Percentiles rank a stretch among this genome's conserved stretches.
These are phyloP conservation scores for Drosophila orosa DNA, from an alignment of 1,140 invertebrate species.

Conservation along the genomic window DNA sequence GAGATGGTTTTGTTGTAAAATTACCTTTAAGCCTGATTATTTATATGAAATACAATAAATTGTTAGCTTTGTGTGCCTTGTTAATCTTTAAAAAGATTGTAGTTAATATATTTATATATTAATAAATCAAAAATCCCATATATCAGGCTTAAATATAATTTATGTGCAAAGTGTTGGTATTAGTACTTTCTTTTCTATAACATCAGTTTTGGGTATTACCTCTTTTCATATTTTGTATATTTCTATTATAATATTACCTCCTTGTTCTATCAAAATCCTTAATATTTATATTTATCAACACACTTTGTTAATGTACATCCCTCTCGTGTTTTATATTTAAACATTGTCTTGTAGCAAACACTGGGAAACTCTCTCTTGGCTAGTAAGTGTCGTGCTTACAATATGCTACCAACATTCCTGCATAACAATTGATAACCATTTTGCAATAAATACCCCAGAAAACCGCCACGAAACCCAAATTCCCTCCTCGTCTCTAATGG, in stretches of 20 bases:
- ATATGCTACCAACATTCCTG: slow-evolving; percentile 4
- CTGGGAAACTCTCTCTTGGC: background rate
- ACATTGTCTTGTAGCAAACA: slow-evolving; percentile 1
- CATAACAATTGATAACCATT: slow-evolving; percentile 21
- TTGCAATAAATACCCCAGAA: slow-evolving; percentile 26
- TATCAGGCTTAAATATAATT: background rate
- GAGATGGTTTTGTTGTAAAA: too few species aligned
- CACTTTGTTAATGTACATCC: background rate
- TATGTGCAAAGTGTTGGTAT: background rate
- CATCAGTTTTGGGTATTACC: too few species aligned
- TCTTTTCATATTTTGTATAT: too few species aligned
- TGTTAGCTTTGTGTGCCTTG: too few species aligned
- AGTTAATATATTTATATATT: too few species aligned
- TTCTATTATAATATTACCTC: too few species aligned
- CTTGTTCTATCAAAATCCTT: background rate
- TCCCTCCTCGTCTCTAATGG: background rate
- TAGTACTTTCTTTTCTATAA: background rate
- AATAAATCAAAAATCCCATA: too few species aligned
- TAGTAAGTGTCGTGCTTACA: slow-evolving; percentile 18
- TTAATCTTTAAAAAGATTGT: too few species aligned
- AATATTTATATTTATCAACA: background rate
- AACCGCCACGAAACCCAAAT: slow-evolving; percentile 2
- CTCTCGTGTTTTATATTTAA: too few species aligned
- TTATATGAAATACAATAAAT: too few species aligned
- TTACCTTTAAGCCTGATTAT: too few species aligned